These are phyloP conservation scores for Clarias macrocephalus DNA, from an alignment of 2,113 vertebrate genomes.

Conservation along the genomic window DNA sequence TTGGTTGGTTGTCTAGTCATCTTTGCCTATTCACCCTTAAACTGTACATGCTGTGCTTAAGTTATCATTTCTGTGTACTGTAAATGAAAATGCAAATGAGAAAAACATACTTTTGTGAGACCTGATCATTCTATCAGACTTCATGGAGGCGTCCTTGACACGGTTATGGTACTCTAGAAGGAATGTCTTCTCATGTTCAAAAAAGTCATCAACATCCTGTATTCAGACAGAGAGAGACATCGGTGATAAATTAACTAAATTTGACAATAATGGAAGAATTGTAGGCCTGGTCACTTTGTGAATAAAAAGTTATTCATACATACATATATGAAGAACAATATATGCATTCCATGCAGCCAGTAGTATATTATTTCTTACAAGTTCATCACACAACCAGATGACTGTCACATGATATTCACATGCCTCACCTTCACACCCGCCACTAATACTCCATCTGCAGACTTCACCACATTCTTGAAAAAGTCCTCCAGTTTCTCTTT, in stretches of 20 bases:
- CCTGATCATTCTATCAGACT: conserved; percentile 96
- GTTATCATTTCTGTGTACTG: background rate
- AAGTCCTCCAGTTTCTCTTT: conserved; percentile 99
- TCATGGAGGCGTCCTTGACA: conserved; percentile 94
- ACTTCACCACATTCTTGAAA: conserved; percentile 98
- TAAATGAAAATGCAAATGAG: background rate
- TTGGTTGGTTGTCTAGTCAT: background rate
- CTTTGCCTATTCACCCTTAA: background rate
- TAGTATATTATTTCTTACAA: conserved; percentile 39
- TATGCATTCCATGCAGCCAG: background rate
- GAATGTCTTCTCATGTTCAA: conserved; percentile 98
- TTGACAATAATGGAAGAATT: background rate
- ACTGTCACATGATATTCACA: conserved; percentile 32
- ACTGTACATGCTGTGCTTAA: background rate
- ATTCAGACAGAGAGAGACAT: conserved; percentile 49
- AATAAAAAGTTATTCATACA: conserved; percentile 4
- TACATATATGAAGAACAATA: background rate
- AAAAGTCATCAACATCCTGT: conserved; percentile 98
- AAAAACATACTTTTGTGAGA: conserved; percentile 92
- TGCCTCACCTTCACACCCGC: conserved; percentile 91
- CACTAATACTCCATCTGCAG: conserved; percentile 97
- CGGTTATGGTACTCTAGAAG: conserved; percentile 97
- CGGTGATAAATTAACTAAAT: background rate
- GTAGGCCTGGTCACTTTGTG: background rate
- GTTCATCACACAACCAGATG: background rate